Base-by-base conservation (phyloP, 2,113 vertebrate species). In the Halichoerus grypus region DNA sequence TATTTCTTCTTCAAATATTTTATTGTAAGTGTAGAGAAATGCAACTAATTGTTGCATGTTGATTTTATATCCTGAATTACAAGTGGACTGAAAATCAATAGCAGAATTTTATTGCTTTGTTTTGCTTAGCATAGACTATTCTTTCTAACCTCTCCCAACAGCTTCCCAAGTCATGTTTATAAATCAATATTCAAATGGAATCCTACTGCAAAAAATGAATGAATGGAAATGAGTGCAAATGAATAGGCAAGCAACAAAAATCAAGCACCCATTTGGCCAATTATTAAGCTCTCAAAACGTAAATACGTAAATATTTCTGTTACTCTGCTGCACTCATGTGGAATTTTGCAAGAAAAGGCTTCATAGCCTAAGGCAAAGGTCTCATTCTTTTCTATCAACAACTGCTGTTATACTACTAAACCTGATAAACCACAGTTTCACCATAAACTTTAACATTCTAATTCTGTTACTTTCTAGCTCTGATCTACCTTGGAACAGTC, bases 171-270 rank as follows among this genome's bases (percentile, higher is more conserved):
- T 28, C 33, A 82, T 63, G 36, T 88, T 94, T 24, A 26, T 59
- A 92, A 94, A 26, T 92, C 55, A 92, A 7, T 92, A 14, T n/a
- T 55, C 46, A 88, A 51, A 82, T 33, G 63, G 46, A 63, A 88
- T 22, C 22, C 84, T 95, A 88, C 21, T 95, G 5, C 46, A 93
- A 95, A 95, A 91, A 88, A 94, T 72, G 42, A 92, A 89, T 85
- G 13, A 76, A 71, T 88, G 33, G 15, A 72, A 83, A 72, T 92
- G 31, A 85, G 33, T 65, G 33, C 22, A 95, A 87, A 95, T 82
- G 49, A 95, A 87, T 26, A 18, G 5, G 6, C 36, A 94, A 77
- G 59, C 13, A 83, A 21, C 67, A 87, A 90, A 97, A 95, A 36
- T 69, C 67, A 69, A 69, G 13, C 39, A 74, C 24, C 22, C 72